phyloP scores from a whole-genome alignment of 1,140 invertebrate genomes.

The Heliconius eleuchia region DNA sequence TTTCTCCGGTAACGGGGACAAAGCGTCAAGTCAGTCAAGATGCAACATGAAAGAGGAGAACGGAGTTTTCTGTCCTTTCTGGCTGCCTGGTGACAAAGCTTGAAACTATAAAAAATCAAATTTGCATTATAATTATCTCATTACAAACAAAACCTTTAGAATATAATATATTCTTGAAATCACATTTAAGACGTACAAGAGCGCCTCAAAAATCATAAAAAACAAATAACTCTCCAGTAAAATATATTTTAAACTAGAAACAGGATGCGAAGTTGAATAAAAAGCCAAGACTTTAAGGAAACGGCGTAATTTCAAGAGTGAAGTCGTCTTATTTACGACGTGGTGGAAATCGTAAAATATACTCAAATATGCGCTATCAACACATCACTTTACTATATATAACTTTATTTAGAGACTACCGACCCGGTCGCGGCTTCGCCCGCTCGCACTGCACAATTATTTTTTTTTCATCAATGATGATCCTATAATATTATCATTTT shows the following conservation, averaged over 20 bases:
- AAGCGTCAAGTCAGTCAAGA: too few relatives aligned
- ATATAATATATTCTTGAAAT: neutral
- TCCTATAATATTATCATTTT: too few relatives aligned
- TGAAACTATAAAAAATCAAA: neutral
- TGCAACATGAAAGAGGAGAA: too few relatives aligned
- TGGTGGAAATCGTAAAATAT: constrained; percentile 37
- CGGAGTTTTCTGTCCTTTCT: too few relatives aligned
- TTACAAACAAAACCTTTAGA: neutral
- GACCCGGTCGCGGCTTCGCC: too few relatives aligned
- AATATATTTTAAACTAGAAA: constrained; percentile 20
- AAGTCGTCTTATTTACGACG: constrained; percentile 37
- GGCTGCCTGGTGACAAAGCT: too few relatives aligned
- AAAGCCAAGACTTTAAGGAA: constrained; percentile 33
- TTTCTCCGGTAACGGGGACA: too few relatives aligned
- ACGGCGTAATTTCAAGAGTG: constrained; percentile 24
- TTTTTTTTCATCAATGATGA: too few relatives aligned
- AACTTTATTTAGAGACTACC: neutral
- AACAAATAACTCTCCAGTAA: neutral
- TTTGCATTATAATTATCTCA: neutral
- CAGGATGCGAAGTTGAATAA: constrained; percentile 21
- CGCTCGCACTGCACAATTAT: too few relatives aligned
- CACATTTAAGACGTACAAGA: neutral
- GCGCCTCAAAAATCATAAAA: constrained; percentile 7
- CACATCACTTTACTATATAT: constrained; percentile 16
- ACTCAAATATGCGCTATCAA: constrained; percentile 37